Evolutionary conservation across 2,113 vertebrate genomes (phyloP).

Genomic region (Zosterops lateralis): DNA sequence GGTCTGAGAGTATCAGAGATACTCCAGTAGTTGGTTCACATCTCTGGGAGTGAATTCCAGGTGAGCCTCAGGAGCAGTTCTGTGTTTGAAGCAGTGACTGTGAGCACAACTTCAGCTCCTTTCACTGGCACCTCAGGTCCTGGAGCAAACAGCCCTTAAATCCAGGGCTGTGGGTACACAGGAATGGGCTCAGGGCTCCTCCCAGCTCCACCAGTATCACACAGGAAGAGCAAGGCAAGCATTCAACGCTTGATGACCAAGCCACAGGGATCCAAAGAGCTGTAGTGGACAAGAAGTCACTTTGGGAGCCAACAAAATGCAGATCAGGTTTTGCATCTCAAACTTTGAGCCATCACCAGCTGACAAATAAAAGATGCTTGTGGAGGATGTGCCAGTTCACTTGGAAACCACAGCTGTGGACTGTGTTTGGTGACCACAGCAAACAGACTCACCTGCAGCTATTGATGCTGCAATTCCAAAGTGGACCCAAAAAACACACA

Average conservation of each 20-base stretch:
- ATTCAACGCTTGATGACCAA: neutral
- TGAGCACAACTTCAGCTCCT: neutral
- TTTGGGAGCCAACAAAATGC: neutral
- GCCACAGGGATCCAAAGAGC: neutral
- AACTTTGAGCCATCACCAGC: neutral
- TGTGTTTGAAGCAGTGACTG: neutral
- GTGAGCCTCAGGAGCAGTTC: neutral
- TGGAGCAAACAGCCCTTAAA: neutral
- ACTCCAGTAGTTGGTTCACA: neutral
- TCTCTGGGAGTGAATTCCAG: neutral
- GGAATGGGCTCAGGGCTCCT: neutral
- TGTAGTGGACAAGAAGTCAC: neutral
- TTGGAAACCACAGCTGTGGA: neutral
- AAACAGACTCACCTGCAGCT: neutral
- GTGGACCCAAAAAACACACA: neutral
- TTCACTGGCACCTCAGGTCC: neutral
- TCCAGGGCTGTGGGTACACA: fast-evolving
- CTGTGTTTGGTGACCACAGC: fast-evolving
- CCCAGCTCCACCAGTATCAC: neutral
- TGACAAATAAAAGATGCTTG: neutral
- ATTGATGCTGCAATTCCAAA: neutral
- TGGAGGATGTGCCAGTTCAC: neutral
- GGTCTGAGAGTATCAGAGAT: neutral
- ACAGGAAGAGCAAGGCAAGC: neutral
- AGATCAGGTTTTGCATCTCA: neutral